phyloP scores from a whole-genome alignment of 2,113 vertebrate species.

The Lasiurus cinereus region DNA sequence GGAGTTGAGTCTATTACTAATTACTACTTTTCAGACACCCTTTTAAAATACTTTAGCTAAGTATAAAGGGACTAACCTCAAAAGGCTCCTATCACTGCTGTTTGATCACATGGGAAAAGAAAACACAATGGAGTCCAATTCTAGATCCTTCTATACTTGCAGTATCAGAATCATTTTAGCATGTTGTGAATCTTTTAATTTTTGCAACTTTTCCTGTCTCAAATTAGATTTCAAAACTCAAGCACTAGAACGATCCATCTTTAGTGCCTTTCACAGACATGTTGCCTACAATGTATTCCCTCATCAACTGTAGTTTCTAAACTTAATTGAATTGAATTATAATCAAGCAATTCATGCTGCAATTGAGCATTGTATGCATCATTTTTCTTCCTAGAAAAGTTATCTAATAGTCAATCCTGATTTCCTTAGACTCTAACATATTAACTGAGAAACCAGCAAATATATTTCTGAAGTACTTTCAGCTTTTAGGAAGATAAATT shows the following conservation, averaged over 20 bases:
- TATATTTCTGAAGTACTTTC: conserved; percentile 21
- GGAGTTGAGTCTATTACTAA: not conserved
- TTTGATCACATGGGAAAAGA: not conserved
- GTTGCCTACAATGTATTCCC: not conserved
- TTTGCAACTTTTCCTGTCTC: not conserved
- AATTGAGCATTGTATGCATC: not conserved
- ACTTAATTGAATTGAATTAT: not conserved
- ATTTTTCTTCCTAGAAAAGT: not conserved
- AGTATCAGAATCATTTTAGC: not conserved
- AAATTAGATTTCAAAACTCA: conserved; percentile 46
- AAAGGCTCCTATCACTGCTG: not conserved
- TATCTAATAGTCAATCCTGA: not conserved
- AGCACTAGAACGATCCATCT: not conserved
- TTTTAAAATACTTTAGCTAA: not conserved
- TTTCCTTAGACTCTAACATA: conserved; percentile 10
- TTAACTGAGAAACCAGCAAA: conserved; percentile 29
- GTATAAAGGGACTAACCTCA: not conserved
- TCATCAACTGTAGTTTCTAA: not conserved
- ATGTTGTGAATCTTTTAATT: not conserved
- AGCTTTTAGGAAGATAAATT: not conserved
- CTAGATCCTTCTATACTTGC: not conserved
- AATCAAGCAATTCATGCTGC: conserved; percentile 11
- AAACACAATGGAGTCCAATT: not conserved
- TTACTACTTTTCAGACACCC: conserved; percentile 38
- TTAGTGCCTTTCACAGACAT: not conserved